Evolutionary conservation across 2,888 invertebrate genomes (phyloP), one percentile per base, ranked within the genome.

Genomic region (Tetanocera ferruginea): DNA sequence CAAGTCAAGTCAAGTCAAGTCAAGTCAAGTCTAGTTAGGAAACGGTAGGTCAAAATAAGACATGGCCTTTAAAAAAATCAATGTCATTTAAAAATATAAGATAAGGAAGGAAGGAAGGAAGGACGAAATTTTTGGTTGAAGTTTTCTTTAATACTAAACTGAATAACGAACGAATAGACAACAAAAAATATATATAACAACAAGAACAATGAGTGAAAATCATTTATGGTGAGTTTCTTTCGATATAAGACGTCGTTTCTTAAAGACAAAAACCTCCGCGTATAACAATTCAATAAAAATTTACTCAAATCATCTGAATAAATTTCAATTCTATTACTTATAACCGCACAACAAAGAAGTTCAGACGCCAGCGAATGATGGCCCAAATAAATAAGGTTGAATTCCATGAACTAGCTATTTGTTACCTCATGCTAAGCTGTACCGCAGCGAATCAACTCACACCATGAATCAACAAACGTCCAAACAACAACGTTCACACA

Each of bases 1-100:
- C 64, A 55, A 72, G 72, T 72, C 66, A 31, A 76, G 49, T 69
- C 57, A 34, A 70, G 60, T 57, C 60, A 57, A 69, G 60, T 69
- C 60, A 34, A 76, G n/a, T 67, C 23, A 31, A 76, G 34, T 75
- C 34, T 19, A 55, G 49, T 55, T 70, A 51, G 49, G 64, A 55
- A 72, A 51, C 66, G 66, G 72, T 64, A 43, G 72, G 55, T 72
- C 52, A 37, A 76, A 31, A 60, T 71, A 31, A 71, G 34, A 62
- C 62, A 57, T 70, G n/a, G n/a, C n/a, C n/a, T n/a, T n/a, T n/a
- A n/a, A n/a, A n/a, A n/a, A n/a, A n/a, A n/a, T n/a, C n/a, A n/a
- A n/a, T n/a, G n/a, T n/a, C n/a, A n/a, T n/a, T n/a, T n/a, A n/a
- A n/a, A n/a, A n/a, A n/a, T n/a, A 19, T 71, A 76, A 34, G 71